Base-by-base conservation (phyloP, 2,113 vertebrate species). In the Felis chaus region DNA sequence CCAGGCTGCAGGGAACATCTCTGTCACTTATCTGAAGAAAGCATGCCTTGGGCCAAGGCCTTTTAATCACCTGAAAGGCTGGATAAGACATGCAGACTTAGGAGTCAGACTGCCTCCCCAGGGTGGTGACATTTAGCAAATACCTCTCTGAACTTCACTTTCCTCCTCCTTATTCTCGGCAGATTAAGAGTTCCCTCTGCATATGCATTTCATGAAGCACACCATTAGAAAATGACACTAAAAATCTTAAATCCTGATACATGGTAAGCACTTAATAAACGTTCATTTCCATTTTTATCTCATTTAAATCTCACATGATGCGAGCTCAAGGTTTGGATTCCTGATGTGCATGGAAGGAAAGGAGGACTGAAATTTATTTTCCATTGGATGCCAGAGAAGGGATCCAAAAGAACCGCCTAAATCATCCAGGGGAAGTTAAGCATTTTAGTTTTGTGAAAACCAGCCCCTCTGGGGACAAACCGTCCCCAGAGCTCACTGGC, bases 201-300 rank as follows among this genome's bases (percentile, higher is more conserved):
- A 23, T 27, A 18, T 68, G 23, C 15, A 14, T 88, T 82, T 84
- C 50, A 29, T 65, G 27, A 91, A 12, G 23, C 27, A 50, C 53
- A n/a, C 66, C 61, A 39, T 91, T 78, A 93, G n/a, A 82, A 82
- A 93, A 79, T 82, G 7, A 57, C 33, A 45, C 8, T 33, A 39
- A 68, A 79, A 86, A 45, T 39, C 13, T 68, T 61, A 48, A 57
- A 88, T 14, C 33, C 11, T 36, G 16, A 74, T n/a, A 8, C 8
- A 65, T 19, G 18, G 33, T 89, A 86, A 94, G 36, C 16, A 7
- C 9, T 25, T 29, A 45, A 8, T n/a, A 78, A 63, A 48, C 18
- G 5, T 16, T 48, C 31, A 7, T 41, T 91, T 94, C 33, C 31
- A n/a, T 39, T 92, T 91, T 78, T 66, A 79, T 83, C 23, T 65